Evolutionary conservation across 2,797 vertebrate genomes (phyloP), one percentile per base, ranked within the genome.

Genomic region (Acipenser oxyrinchus): DNA sequence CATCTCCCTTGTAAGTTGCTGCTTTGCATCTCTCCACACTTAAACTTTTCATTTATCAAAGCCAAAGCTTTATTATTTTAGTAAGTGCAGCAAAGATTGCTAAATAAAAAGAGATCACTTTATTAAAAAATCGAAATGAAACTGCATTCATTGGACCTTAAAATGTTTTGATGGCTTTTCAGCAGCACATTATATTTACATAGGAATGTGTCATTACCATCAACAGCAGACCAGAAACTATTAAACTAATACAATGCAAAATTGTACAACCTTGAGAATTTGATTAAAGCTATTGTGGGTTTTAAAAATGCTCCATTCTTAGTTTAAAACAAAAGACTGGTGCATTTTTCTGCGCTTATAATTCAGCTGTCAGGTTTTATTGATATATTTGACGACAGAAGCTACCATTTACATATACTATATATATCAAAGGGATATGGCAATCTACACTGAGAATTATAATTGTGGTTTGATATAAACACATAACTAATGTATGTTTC

Each of bases 181-280:
- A 83, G 89, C 75, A 68, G 76, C 74, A 91, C 91, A 89, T 90
- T 91, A 89, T 93, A 92, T 95, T 95, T 96, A 93, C 93, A 94
- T 87, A 92, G 89, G 91, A 93, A 91, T 91, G 87, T 93, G 92
- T 92, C 92, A 94, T 96, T 96, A 95, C 93, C 93, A 90, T 92
- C 93, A 95, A 93, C 90, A 90, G 91, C 89, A 87, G 91, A 93
- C 90, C 90, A 93, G 92, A 95, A 94, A 94, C 93, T 92, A 93
- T 96, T 95, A 95, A 93, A 93, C 91, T 89, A 94, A 94, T 93
- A 94, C 93, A 94, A 93, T 94, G 93, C 91, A 91, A 94, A 94
- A 94, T 90, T 90, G 91, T 95, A 89, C 91, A 93, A 95, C 92
- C 93, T 92, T 84, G 85, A 90, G 93, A 94, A 92, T 95, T 94